These are phyloP conservation scores for Deroptyus accipitrinus DNA, from an alignment of 2,113 vertebrate species.

Conservation along the genomic window DNA sequence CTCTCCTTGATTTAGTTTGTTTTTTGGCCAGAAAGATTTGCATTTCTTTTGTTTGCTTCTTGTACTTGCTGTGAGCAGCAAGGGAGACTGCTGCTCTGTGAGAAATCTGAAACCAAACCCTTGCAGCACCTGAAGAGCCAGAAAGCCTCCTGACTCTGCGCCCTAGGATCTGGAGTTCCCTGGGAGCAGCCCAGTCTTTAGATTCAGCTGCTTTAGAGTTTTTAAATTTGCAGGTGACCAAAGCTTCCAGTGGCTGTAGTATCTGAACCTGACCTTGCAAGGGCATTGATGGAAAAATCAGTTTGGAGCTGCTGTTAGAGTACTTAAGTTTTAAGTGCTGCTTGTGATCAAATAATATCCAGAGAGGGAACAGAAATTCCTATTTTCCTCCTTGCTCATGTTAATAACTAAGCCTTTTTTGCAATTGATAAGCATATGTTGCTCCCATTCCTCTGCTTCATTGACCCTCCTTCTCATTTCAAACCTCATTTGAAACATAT, in stretches of 20 bases:
- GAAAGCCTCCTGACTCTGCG: neutral
- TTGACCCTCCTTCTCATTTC: neutral
- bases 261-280: neutral
- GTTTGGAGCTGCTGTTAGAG: neutral
- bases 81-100: neutral
- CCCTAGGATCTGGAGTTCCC: neutral
- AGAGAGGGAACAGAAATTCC: neutral
- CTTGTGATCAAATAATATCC: neutral
- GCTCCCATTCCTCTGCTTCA: neutral
- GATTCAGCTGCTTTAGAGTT: neutral
- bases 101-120: neutral
- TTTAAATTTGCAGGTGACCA: neutral
- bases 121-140: neutral
- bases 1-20: slow-evolving; percentile 21
- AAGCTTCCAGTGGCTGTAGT: neutral
- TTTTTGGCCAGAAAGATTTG: neutral
- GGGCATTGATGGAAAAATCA: neutral
- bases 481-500: neutral
- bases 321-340: slow-evolving; percentile 2
- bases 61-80: neutral
- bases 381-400: neutral
- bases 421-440: neutral
- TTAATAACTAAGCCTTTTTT: neutral
- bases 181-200: neutral
- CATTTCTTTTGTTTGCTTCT: slow-evolving; percentile 39